Percentiles rank a stretch among this genome's conserved stretches.
phyloP scores from a whole-genome alignment of 2,113 vertebrate species.

The Sitta europaea region DNA sequence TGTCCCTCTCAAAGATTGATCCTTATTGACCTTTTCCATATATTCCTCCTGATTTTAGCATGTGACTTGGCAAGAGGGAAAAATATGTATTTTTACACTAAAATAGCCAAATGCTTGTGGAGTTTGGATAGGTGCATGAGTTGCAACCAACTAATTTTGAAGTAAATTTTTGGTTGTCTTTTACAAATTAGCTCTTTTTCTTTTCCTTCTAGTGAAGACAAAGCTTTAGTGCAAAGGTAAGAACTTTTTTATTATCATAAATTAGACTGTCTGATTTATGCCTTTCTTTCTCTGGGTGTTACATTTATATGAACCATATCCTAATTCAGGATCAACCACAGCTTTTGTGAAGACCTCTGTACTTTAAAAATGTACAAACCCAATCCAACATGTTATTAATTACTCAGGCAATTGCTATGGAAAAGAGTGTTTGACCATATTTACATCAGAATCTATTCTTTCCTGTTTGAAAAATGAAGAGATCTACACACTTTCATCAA shows the following conservation, averaged over 20 bases:
- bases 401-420: not conserved
- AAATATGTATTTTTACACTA: not conserved
- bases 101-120: not conserved
- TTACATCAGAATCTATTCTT: not conserved
- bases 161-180: not conserved
- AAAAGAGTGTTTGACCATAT: not conserved
- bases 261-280: not conserved
- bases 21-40: not conserved
- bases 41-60: not conserved
- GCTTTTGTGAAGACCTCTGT: not conserved
- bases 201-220: not conserved
- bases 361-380: not conserved
- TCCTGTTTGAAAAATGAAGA: not conserved
- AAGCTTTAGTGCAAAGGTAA: not conserved
- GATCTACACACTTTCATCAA: not conserved
- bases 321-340: not conserved
- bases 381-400: not conserved
- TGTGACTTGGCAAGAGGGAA: not conserved
- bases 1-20: not conserved
- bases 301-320: not conserved
- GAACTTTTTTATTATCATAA: not conserved
- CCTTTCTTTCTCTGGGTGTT: not conserved
- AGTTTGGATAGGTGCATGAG: not conserved
- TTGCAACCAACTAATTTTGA: not conserved
- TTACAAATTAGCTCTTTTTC: not conserved